phyloP scores from a whole-genome alignment of 2,888 invertebrate species.

The Onchidella celtica region DNA sequence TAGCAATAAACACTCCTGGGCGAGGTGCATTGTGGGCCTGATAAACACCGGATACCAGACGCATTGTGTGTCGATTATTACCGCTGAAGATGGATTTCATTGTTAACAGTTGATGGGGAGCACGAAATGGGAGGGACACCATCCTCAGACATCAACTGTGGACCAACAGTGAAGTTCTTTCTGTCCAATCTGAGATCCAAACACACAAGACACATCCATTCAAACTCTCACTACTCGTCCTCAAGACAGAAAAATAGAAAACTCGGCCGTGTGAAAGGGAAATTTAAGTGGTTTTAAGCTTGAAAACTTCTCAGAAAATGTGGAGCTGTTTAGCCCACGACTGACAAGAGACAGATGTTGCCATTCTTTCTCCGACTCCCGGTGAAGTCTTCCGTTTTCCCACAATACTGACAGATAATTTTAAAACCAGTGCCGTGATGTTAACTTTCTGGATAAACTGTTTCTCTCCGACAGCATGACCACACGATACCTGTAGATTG shows the following conservation, averaged over 20 bases:
- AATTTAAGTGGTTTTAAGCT: background rate
- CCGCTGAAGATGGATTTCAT: background rate
- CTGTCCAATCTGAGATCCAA: background rate
- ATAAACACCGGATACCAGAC: background rate
- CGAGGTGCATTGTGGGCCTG: conserved; percentile 4
- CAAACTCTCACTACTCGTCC: too few species aligned
- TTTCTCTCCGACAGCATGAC: too few species aligned
- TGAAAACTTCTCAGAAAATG: conserved; percentile 5
- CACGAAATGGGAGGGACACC: background rate
- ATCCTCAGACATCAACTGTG: background rate
- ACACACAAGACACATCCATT: too few species aligned
- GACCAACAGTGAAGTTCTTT: background rate
- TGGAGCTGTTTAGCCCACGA: background rate
- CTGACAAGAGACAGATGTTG: background rate
- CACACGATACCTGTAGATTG: too few species aligned
- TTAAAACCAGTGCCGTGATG: too few species aligned
- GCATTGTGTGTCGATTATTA: conserved; percentile 7
- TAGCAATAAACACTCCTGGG: conserved; percentile 15
- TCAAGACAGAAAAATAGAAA: conserved; percentile 40
- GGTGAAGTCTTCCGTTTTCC: too few species aligned
- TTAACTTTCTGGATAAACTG: too few species aligned
- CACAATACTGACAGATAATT: too few species aligned
- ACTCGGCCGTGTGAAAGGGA: background rate
- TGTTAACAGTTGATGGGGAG: background rate
- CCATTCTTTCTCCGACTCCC: too few species aligned